These are phyloP conservation scores for Rhyacophila brunnea DNA, from an alignment of 1,140 invertebrate species.

Conservation along the genomic window DNA sequence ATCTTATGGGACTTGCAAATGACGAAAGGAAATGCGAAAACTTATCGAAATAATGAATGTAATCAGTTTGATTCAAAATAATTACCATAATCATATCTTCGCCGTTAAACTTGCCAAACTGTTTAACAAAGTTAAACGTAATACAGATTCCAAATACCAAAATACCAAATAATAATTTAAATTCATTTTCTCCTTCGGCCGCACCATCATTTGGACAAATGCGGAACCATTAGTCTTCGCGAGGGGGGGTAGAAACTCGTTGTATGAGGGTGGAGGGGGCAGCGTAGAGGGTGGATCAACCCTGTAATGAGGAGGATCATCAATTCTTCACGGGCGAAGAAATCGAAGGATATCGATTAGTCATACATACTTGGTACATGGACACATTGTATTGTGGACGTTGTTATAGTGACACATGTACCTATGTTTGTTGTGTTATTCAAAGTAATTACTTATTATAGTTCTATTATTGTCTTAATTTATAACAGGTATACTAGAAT, in stretches of 20 bases:
- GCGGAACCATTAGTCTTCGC: slow-evolving; percentile 53
- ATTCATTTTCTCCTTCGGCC: slow-evolving; percentile 58
- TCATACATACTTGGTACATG: slow-evolving; percentile 19
- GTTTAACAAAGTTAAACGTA: background rate
- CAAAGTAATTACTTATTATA: too few relatives aligned
- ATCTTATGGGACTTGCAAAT: too few relatives aligned
- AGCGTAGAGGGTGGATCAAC: slow-evolving; percentile 15
- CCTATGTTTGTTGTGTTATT: too few relatives aligned
- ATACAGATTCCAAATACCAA: slow-evolving; percentile 33
- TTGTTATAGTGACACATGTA: too few relatives aligned
- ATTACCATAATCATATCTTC: too few relatives aligned
- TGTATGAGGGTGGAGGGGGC: background rate
- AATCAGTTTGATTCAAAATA: too few relatives aligned
- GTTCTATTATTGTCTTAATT: too few relatives aligned
- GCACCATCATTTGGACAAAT: slow-evolving; percentile 60
- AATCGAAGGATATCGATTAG: slow-evolving; percentile 31
- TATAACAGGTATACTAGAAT: too few relatives aligned
- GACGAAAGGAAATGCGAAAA: too few relatives aligned
- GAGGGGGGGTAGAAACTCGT: slow-evolving; percentile 35
- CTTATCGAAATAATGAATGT: too few relatives aligned
- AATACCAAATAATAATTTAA: slow-evolving; percentile 58
- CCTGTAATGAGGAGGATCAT: slow-evolving; percentile 33
- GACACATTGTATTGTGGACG: too few relatives aligned
- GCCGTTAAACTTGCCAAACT: too few relatives aligned
- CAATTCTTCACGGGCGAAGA: slow-evolving; percentile 34